These are phyloP conservation scores for Eupeodes luniger DNA, from an alignment of 2,888 invertebrate species.

Conservation along the genomic window DNA sequence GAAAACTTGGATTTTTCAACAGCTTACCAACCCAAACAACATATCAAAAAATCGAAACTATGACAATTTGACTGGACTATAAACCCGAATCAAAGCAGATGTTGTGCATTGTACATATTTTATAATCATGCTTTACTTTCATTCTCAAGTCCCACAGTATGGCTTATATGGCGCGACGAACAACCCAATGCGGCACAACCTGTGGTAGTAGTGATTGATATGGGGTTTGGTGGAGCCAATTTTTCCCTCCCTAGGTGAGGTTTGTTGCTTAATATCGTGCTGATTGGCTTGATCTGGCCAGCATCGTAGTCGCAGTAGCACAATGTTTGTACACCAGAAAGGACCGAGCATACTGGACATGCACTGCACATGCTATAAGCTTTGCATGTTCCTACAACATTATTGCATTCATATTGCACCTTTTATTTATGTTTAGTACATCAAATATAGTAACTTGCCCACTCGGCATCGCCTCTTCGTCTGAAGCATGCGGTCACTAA, in stretches of 20 bases:
- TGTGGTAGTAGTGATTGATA: no score
- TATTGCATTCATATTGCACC: constrained; percentile 69
- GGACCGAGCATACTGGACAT: constrained; percentile 30
- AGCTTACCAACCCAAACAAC: no score
- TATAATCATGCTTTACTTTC: no score
- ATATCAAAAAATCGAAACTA: no score
- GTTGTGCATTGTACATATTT: no score
- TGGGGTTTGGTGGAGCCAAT: no score
- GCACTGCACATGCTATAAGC: constrained; percentile 21
- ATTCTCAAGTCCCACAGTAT: no score
- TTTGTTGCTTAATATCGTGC: constrained; percentile 22
- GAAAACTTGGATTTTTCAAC: no score
- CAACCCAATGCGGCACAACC: no score
- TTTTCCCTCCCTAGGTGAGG: not conserved
- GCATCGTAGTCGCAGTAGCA: constrained; percentile 39
- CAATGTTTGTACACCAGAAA: constrained; percentile 29
- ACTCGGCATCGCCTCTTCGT: not conserved
- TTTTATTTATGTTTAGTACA: constrained; percentile 73
- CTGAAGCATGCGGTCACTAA: constrained; percentile 47
- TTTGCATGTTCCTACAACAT: constrained; percentile 62
- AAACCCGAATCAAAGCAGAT: no score
- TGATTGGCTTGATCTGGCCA: not conserved
- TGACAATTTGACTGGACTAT: no score
- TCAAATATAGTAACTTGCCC: constrained; percentile 56
- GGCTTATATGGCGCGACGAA: no score